Conservation (phyloP, 2,113 vertebrate species). For the Oreochromis aureus region DNA sequence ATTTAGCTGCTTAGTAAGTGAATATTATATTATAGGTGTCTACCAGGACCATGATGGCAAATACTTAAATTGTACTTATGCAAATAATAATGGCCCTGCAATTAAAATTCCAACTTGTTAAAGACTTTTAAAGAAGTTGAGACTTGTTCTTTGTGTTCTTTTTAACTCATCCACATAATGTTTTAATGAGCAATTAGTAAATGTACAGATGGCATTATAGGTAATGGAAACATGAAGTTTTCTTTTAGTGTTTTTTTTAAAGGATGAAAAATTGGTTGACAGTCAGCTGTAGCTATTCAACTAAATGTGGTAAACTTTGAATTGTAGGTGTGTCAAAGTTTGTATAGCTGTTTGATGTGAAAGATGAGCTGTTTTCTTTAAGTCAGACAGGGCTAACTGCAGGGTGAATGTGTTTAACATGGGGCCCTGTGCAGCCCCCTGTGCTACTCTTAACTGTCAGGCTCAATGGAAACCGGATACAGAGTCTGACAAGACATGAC, state of each 20-base stretch:
- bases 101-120: background rate
- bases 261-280: background rate
- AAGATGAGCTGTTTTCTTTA: conserved; percentile 38
- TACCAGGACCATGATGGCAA: background rate
- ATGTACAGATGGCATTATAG: background rate
- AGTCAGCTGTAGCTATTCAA: background rate
- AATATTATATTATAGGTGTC: background rate
- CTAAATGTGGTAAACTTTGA: background rate
- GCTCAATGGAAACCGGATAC: conserved; percentile 59
- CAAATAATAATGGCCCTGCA: background rate
- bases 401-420: conserved; percentile 60
- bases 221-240: background rate
- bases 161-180: background rate
- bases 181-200: background rate
- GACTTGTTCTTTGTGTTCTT: background rate
- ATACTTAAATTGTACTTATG: background rate
- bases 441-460: conserved; percentile 17
- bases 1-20: background rate
- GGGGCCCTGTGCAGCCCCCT: conserved; percentile 20
- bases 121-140: background rate
- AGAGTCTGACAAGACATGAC: conserved; percentile 65
- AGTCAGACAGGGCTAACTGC: conserved; percentile 46
- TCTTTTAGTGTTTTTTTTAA: background rate
- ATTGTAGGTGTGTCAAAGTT: background rate
- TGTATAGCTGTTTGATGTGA: conserved; percentile 25